Evolutionary conservation across 2,888 invertebrate genomes (phyloP).

Genomic region (Hypolimnas misippus): DNA sequence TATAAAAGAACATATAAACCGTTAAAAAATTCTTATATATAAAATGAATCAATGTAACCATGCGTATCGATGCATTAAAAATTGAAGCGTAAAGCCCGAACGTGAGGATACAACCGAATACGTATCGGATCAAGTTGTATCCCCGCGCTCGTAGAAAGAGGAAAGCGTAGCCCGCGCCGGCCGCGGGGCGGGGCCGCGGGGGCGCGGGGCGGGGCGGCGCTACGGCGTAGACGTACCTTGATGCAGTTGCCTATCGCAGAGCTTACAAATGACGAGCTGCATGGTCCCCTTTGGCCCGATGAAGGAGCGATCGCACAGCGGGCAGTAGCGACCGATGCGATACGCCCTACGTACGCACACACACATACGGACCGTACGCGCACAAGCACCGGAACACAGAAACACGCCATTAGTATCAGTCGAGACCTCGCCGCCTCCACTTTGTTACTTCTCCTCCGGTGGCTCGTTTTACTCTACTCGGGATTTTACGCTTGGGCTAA

Average conservation of each 20-base stretch:
- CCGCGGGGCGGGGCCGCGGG: constrained; percentile 2
- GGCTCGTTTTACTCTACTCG: constrained; percentile 35
- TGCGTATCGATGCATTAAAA: constrained; percentile 43
- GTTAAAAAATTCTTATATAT: constrained; percentile 16
- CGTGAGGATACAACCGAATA: constrained; percentile 35
- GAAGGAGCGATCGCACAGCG: constrained; percentile 88
- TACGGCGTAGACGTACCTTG: constrained; percentile 77
- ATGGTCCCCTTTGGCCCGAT: constrained; percentile 87
- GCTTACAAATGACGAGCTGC: constrained; percentile 85
- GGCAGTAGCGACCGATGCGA: constrained; percentile 89
- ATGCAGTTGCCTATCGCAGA: constrained; percentile 84
- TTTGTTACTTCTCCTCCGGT: constrained; percentile 59
- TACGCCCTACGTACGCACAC: constrained; percentile 85
- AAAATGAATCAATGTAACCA: constrained; percentile 41
- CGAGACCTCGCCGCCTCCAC: constrained; percentile 51
- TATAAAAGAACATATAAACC: constrained; percentile 28
- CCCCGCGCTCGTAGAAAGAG: constrained; percentile 33
- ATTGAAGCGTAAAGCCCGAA: constrained; percentile 43
- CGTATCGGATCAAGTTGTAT: constrained; percentile 25
- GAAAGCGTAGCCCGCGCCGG: constrained; percentile 31
- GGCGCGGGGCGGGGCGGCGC: constrained; percentile 16
- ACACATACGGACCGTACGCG: constrained; percentile 75
- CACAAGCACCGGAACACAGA: constrained; percentile 82
- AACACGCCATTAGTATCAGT: constrained; percentile 81
- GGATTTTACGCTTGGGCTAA: background rate